These are phyloP conservation scores for Aradophagus sp. DNA, from an alignment of 1,140 invertebrate species.

Conservation along the genomic window DNA sequence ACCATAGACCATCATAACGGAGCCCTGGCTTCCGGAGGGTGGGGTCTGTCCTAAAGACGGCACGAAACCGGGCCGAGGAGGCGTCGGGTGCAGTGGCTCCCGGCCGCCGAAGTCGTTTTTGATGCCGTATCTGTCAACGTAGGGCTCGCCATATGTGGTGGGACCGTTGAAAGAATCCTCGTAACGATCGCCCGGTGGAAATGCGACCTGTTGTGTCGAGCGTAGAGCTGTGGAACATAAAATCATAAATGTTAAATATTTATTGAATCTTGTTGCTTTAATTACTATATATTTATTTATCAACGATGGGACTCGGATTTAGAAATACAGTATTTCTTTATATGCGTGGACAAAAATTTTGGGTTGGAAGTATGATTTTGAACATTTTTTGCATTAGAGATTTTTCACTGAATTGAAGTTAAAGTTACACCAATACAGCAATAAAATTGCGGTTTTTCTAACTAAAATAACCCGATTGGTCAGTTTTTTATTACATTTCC, in stretches of 20 bases:
- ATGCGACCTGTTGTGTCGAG: conserved; percentile 69
- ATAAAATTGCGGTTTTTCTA: too few species aligned
- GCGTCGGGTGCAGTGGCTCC: conserved; percentile 73
- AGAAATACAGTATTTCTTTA: too few species aligned
- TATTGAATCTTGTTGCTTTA: too few species aligned
- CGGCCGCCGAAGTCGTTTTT: conserved; percentile 73
- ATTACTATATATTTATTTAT: too few species aligned
- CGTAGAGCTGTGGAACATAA: conserved; percentile 51
- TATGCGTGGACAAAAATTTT: too few species aligned
- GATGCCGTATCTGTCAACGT: conserved; percentile 74
- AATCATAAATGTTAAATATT: not conserved
- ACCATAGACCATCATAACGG: conserved; percentile 99
- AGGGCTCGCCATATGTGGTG: conserved; percentile 73
- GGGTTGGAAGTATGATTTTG: too few species aligned
- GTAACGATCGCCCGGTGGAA: conserved; percentile 73
- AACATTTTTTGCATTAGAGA: too few species aligned
- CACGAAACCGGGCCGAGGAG: conserved; percentile 72
- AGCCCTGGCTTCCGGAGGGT: conserved; percentile 79
- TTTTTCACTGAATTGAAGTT: too few species aligned
- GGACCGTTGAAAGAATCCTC: conserved; percentile 75
- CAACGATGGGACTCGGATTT: too few species aligned
- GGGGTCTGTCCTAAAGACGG: conserved; percentile 72
- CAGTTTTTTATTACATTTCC: too few species aligned
- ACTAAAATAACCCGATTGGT: too few species aligned
- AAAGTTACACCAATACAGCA: too few species aligned